A percentile compares a stretch with the other conserved stretches of the same genome.
Conservation (phyloP, 2,888 invertebrate genomes). For the Patella ulyssiponensis region DNA sequence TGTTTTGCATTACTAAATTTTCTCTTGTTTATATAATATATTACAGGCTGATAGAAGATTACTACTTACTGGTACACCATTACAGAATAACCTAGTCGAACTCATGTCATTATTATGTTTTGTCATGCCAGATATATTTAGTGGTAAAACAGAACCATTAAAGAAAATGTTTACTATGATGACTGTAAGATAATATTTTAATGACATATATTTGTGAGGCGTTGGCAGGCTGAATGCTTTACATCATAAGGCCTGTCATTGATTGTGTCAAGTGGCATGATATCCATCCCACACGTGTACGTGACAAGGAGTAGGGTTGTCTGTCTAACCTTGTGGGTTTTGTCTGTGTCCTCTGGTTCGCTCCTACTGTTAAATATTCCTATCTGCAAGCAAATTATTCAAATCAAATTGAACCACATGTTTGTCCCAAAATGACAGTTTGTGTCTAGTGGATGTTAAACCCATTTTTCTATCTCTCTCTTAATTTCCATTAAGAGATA, state of each 20-base stretch:
- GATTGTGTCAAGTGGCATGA: too few relatives aligned
- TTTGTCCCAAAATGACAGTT: too few relatives aligned
- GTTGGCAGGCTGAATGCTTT: not conserved
- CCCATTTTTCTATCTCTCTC: not conserved
- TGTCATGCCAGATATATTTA: constrained; percentile 96
- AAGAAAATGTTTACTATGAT: constrained; percentile 85
- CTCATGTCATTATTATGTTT: constrained; percentile 95
- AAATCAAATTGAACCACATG: too few relatives aligned
- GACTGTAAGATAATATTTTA: constrained; percentile 54
- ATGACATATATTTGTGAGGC: not conserved
- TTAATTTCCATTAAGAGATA: not conserved
- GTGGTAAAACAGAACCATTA: constrained; percentile 87
- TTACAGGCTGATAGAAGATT: constrained; percentile 83
- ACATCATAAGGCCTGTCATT: too few relatives aligned
- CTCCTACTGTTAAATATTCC: too few relatives aligned
- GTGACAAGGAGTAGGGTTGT: too few relatives aligned
- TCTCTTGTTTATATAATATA: not conserved
- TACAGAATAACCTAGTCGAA: constrained; percentile 96
- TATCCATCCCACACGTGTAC: too few relatives aligned
- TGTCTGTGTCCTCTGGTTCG: too few relatives aligned
- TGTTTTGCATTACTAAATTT: not conserved
- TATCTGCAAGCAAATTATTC: too few relatives aligned
- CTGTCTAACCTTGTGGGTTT: too few relatives aligned
- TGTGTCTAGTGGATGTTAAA: too few relatives aligned
- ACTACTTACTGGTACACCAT: constrained; percentile 93